phyloP scores from a whole-genome alignment of 1,140 invertebrate species.

The Apocrypta bakeri region DNA sequence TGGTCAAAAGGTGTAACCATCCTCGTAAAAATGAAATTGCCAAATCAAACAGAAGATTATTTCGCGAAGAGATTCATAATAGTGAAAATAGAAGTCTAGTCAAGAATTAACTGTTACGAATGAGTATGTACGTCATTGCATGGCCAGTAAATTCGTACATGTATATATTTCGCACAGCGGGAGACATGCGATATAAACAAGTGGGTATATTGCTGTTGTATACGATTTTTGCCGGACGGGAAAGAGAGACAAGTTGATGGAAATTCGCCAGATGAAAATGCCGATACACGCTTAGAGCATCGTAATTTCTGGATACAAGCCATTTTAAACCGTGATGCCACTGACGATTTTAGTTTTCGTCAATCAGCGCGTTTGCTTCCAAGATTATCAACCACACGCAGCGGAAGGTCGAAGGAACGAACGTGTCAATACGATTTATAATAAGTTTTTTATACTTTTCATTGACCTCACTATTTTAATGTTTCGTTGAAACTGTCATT shows the following conservation, averaged over 20 bases:
- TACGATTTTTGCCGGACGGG: slow-evolving; percentile 45
- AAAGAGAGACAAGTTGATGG: slow-evolving; percentile 45
- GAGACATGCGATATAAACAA: slow-evolving; percentile 57
- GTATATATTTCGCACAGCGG: background rate
- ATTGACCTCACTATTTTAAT: background rate
- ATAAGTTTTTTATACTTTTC: slow-evolving; percentile 6
- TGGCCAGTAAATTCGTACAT: background rate
- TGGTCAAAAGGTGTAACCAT: background rate
- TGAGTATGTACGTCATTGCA: background rate
- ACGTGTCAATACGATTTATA: slow-evolving; percentile 8
- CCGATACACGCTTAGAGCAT: slow-evolving; percentile 59
- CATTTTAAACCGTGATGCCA: slow-evolving; percentile 70
- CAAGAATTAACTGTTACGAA: slow-evolving; percentile 18
- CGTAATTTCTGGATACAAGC: slow-evolving; percentile 70
- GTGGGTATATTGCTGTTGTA: slow-evolving; percentile 57
- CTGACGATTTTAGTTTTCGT: slow-evolving; percentile 69
- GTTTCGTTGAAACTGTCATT: background rate
- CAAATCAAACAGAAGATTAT: slow-evolving; percentile 11
- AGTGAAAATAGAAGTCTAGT: slow-evolving; percentile 37
- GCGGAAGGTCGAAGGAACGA: slow-evolving; percentile 26
- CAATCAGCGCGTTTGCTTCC: slow-evolving; percentile 62
- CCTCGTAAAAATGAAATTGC: slow-evolving; percentile 39
- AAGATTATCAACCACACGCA: slow-evolving; percentile 58
- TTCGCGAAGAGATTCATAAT: slow-evolving; percentile 22
- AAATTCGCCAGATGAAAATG: slow-evolving; percentile 63